Base-by-base conservation (phyloP, 2,888 invertebrate species). In the Heliconius cydno region DNA sequence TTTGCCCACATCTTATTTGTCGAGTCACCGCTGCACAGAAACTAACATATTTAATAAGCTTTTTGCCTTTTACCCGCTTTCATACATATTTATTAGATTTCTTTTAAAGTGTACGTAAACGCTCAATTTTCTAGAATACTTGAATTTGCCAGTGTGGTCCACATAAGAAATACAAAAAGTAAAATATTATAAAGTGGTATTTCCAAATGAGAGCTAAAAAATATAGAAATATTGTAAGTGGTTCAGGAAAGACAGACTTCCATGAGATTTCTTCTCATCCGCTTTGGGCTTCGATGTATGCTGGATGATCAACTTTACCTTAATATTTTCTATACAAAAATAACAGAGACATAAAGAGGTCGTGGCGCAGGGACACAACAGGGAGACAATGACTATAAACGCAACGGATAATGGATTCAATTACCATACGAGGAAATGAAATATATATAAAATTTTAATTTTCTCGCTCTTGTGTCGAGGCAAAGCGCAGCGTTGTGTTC, bases 1-100 rank as follows among this genome's bases (percentile, higher is more conserved):
- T 77, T 77, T 77, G 66, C 71, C 41, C 71, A 41, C 71, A 71
- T 57, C 75, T 75, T 75, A 75, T 75, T 75, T 75, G 74, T 75
- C 38, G 74, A 75, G 74, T 75, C 74, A 75, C 74, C 74, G 60
- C 65, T 75, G 63, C 74, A 75, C 63, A 41, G 63, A 75, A 75
- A 63, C 63, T 63, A 75, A 75, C 74, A 75, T 75, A 73, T 73
- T 73, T 73, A 73, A 73, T 73, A 73, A 73, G 72, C 72, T 73
- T 73, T 73, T 73, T 73, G 72, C 72, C 72, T 73, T 75, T 65
- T 75, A 75, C 65, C 41, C 38, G 75, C 28, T 75, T 65, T 75
- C 75, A 75, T 41, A 75, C 65, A 63, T 73, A 73, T 75, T 75
- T 75, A 75, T 75, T 75, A 46, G 75, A 75, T 75, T 75, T 41